Conservation (phyloP, 2,888 invertebrate genomes). For the Drosophila infuscata region DNA sequence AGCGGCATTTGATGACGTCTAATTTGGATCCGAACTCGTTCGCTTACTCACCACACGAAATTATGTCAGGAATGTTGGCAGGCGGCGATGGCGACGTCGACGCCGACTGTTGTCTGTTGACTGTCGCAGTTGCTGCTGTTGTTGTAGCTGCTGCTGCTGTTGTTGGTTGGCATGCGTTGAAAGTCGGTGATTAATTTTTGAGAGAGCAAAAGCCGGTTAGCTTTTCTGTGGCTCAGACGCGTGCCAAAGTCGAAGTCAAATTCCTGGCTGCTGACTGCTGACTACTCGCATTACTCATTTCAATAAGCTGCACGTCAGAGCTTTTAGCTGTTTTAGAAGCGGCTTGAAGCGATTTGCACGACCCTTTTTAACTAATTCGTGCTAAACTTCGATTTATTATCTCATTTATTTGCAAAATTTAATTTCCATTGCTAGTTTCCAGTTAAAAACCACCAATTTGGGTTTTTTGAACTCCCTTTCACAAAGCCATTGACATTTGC, state of each 20-base stretch:
- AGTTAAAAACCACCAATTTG: slow-evolving; percentile 56
- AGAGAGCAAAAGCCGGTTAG: slow-evolving; percentile 65
- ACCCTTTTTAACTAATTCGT: slow-evolving; percentile 40
- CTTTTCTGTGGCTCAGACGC: slow-evolving; percentile 46
- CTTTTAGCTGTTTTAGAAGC: slow-evolving; percentile 10
- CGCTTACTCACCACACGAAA: slow-evolving; percentile 79
- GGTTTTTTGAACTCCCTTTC: slow-evolving; percentile 54
- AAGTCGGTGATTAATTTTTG: slow-evolving; percentile 58
- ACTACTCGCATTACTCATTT: not conserved
- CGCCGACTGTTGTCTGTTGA: slow-evolving; percentile 20
- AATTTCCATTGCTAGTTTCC: slow-evolving; percentile 18
- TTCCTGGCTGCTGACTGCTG: slow-evolving; percentile 12
- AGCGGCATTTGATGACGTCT: slow-evolving; percentile 72
- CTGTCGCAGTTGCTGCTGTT: slow-evolving; percentile 38
- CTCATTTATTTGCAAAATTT: slow-evolving; percentile 11
- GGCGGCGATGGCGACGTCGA: slow-evolving; percentile 25
- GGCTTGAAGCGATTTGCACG: slow-evolving; percentile 6
- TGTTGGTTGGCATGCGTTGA: slow-evolving; percentile 44
- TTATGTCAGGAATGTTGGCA: slow-evolving; percentile 80
- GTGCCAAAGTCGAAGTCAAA: slow-evolving; percentile 54
- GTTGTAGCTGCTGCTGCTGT: slow-evolving; percentile 24
- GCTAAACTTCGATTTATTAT: slow-evolving; percentile 42
- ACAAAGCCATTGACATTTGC: slow-evolving; percentile 65
- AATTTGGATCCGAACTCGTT: slow-evolving; percentile 76
- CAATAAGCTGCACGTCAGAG: slow-evolving; percentile 10